These are phyloP conservation scores for Vanacampus margaritifer DNA, from an alignment of 2,113 vertebrate genomes.

Conservation along the genomic window DNA sequence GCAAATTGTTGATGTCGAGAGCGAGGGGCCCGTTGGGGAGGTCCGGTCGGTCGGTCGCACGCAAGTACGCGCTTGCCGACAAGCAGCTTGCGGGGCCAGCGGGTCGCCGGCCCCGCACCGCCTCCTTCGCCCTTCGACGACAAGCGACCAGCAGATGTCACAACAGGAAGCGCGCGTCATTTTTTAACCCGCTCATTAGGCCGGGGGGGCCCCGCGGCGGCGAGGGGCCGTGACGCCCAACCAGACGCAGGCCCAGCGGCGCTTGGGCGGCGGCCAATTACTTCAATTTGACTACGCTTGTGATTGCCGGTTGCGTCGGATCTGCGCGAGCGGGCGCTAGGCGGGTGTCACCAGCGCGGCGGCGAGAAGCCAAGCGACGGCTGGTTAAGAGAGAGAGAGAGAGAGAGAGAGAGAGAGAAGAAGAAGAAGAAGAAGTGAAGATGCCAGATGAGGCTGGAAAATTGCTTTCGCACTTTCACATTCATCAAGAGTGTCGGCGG, in stretches of 20 bases:
- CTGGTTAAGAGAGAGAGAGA: not conserved
- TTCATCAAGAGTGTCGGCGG: constrained; percentile 27
- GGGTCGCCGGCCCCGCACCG: constrained; percentile 22
- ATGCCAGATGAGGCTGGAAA: constrained; percentile 35
- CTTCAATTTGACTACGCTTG: constrained; percentile 31
- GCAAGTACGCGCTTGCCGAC: constrained; percentile 11
- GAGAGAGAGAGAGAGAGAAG: too few relatives aligned
- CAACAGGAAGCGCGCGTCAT: not conserved
- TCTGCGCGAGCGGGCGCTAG: constrained; percentile 20
- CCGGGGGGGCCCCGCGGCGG: not conserved
- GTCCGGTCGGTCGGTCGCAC: not conserved
- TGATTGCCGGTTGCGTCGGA: constrained; percentile 49
- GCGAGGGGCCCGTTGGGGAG: constrained; percentile 21
- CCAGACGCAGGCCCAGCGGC: not conserved
- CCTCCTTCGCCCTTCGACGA: constrained; percentile 21
- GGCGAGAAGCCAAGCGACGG: not conserved
- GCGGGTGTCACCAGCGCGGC: constrained; percentile 26
- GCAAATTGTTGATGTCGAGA: constrained; percentile 50
- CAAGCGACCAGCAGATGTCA: constrained; percentile 33
- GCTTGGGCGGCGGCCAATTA: constrained; percentile 24
- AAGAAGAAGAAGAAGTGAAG: not conserved
- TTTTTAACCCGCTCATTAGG: constrained; percentile 7
- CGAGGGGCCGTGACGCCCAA: not conserved
- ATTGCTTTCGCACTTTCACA: constrained; percentile 27
- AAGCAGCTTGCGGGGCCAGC: constrained; percentile 13